These are phyloP conservation scores for Tenthredo scrophulariae DNA, from an alignment of 2,888 invertebrate genomes.

Conservation along the genomic window DNA sequence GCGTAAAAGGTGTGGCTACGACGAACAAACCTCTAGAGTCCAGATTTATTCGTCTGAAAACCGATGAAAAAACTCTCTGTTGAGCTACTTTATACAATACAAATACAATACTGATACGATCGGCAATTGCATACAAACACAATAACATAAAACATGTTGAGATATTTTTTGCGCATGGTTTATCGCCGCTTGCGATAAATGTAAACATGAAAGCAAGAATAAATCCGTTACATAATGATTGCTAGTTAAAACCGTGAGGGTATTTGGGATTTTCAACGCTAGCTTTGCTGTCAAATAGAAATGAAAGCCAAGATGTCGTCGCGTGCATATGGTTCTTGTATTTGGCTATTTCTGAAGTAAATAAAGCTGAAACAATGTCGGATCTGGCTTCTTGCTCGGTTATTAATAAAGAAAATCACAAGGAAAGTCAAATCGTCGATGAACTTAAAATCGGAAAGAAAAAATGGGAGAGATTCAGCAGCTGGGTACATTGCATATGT, in stretches of 20 bases:
- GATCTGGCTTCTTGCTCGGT: constrained; percentile 43
- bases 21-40: no score
- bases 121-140: not conserved
- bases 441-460: constrained; percentile 56
- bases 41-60: not conserved
- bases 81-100: not conserved
- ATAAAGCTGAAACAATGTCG: constrained; percentile 30
- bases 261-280: constrained; percentile 12
- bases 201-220: constrained; percentile 8
- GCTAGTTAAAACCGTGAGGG: constrained; percentile 5
- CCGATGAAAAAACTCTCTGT: not conserved
- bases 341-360: constrained; percentile 11
- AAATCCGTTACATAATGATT: constrained; percentile 32
- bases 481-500: constrained; percentile 99
- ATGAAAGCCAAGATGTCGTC: constrained; percentile 49
- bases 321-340: constrained; percentile 32
- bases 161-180: not conserved
- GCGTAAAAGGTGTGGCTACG: no score
- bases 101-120: not conserved
- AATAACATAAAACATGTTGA: not conserved
- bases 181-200: not conserved
- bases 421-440: not conserved
- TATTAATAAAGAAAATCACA: not conserved
- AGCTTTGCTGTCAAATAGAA: constrained; percentile 33
- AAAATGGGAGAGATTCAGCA: constrained; percentile 88